phyloP scores from a whole-genome alignment of 2,797 vertebrate species.

The Chaenodraco wilsoni region DNA sequence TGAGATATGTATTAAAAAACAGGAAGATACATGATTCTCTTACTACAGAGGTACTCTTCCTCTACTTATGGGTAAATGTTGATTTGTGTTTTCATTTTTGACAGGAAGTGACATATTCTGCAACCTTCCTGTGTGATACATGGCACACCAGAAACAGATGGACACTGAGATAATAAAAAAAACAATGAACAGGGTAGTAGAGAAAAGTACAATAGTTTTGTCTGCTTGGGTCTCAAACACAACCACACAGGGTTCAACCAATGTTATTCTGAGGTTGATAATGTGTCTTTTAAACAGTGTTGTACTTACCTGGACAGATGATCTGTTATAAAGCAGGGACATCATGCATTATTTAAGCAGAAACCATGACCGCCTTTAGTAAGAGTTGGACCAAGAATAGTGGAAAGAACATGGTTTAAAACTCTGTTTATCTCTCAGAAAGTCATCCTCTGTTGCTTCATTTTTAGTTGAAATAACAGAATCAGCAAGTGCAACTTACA shows the following conservation, averaged over 20 bases:
- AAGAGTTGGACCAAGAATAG: neutral
- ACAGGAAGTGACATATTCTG: constrained; percentile 75
- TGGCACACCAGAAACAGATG: constrained; percentile 52
- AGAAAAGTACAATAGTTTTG: neutral
- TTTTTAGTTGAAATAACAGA: neutral
- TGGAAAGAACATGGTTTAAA: neutral
- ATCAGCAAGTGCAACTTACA: neutral
- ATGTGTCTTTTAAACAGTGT: constrained; percentile 32
- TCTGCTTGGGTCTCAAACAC: neutral
- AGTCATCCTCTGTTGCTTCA: neutral
- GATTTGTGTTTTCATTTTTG: constrained; percentile 38
- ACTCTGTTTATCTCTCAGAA: neutral
- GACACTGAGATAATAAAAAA: constrained; percentile 25
- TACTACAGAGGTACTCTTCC: neutral
- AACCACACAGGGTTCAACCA: constrained; percentile 16
- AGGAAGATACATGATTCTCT: constrained; percentile 13
- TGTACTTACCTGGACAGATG: constrained; percentile 39
- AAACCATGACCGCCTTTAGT: constrained; percentile 6
- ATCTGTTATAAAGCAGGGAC: constrained; percentile 33
- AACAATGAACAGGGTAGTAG: constrained; percentile 17
- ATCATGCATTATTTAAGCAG: neutral
- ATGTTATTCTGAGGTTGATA: constrained; percentile 1
- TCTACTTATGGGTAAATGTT: neutral
- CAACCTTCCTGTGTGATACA: constrained; percentile 68
- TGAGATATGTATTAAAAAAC: neutral